Percentiles rank a stretch among this genome's conserved stretches.
Evolutionary conservation across 1,140 invertebrate genomes (phyloP).

Genomic region (Pentalonia nigronervosa): DNA sequence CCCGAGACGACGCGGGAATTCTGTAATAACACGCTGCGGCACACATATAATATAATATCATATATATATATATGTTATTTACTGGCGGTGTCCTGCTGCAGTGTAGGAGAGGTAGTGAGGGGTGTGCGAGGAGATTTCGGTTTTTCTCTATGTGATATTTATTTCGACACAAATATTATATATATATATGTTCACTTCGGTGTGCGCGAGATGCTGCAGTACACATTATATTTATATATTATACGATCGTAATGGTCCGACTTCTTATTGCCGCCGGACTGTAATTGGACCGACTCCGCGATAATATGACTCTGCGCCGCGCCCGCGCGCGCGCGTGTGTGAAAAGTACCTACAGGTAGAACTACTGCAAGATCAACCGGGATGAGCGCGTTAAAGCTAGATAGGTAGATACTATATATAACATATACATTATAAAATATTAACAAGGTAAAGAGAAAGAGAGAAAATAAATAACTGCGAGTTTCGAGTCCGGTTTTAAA

Average conservation of each 20-base stretch:
- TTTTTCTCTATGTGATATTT: neutral
- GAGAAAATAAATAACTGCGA: neutral
- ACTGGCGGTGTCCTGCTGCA: neutral
- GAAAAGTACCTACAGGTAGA: neutral
- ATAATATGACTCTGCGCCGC: neutral
- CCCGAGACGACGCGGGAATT: slow-evolving; percentile 17
- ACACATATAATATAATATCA: neutral
- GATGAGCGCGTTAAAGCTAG: neutral
- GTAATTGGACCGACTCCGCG: neutral
- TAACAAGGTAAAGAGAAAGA: neutral
- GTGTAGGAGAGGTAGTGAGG: neutral
- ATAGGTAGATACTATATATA: neutral
- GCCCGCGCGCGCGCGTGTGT: neutral
- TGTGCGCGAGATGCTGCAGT: neutral
- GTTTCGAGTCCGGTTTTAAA: neutral
- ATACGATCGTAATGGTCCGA: neutral
- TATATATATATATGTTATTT: neutral
- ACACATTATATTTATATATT: neutral
- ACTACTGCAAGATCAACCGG: neutral
- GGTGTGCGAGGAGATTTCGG: neutral
- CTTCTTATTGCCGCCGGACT: neutral
- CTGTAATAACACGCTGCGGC: neutral
- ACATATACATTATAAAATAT: neutral
- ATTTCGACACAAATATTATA: neutral
- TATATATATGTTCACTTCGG: neutral